Conservation (phyloP, 2,797 vertebrate genomes). For the Corythornis leucogaster region DNA sequence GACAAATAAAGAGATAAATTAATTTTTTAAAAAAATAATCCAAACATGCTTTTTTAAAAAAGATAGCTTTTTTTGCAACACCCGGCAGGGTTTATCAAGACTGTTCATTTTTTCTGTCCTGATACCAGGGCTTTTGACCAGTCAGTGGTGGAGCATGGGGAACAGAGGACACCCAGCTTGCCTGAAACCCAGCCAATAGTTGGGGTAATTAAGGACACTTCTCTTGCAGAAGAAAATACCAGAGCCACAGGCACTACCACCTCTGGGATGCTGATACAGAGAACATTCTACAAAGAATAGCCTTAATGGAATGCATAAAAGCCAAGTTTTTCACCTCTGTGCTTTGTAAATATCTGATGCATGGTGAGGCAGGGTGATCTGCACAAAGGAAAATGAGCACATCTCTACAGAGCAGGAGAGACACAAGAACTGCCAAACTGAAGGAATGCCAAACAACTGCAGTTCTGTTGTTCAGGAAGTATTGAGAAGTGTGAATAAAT, state of each 20-base stretch:
- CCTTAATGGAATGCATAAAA: not conserved
- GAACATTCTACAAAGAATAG: not conserved
- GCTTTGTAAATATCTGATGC: not conserved
- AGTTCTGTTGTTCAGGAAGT: not conserved
- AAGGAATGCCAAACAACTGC: not conserved
- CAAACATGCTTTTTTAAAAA: fast-evolving
- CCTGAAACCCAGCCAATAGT: not conserved
- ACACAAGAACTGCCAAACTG: not conserved
- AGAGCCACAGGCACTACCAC: not conserved
- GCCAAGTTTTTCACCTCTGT: not conserved
- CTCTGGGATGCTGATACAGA: not conserved
- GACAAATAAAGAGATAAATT: not conserved
- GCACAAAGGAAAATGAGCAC: not conserved
- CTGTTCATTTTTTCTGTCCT: not conserved
- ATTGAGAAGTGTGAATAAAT: slow-evolving; percentile 9
- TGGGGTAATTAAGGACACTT: not conserved
- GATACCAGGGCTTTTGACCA: not conserved
- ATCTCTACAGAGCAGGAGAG: not conserved
- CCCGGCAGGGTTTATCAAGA: not conserved
- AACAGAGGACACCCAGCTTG: not conserved
- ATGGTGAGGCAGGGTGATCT: not conserved
- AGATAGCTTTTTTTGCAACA: not conserved
- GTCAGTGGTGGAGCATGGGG: not conserved
- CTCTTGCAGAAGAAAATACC: not conserved
- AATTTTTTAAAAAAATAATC: fast-evolving